These are phyloP conservation scores for Darevskia mixta DNA, from an alignment of 2,797 vertebrate genomes.

Conservation along the genomic window DNA sequence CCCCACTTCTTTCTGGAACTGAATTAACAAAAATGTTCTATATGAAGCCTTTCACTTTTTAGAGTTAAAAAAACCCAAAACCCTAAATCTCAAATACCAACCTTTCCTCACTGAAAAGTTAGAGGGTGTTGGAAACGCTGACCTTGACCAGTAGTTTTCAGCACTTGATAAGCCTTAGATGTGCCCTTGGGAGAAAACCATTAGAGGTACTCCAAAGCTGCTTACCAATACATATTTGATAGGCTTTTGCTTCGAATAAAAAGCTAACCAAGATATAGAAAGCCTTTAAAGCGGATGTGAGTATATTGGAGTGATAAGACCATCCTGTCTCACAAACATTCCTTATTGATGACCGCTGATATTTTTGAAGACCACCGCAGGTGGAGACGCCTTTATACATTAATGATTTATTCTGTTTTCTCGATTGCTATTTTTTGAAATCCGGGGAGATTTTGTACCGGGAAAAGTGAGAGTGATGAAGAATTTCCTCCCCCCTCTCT, in stretches of 20 bases:
- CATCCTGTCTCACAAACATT: constrained; percentile 28
- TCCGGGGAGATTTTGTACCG: neutral
- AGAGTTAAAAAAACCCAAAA: neutral
- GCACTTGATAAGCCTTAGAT: neutral
- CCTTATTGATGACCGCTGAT: neutral
- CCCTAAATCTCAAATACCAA: neutral
- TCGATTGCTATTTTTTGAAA: neutral
- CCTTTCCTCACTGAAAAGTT: neutral
- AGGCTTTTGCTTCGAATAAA: neutral
- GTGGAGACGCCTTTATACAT: neutral
- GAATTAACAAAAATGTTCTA: neutral
- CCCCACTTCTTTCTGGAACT: neutral
- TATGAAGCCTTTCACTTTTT: too few species aligned
- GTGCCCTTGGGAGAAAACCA: neutral
- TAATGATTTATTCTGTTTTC: constrained; percentile 30
- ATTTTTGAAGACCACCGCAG: constrained; percentile 31
- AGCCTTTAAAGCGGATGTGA: constrained; percentile 18
- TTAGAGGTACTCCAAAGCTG: neutral
- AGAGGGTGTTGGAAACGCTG: constrained; percentile 1
- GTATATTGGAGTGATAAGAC: neutral
- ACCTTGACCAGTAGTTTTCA: neutral
- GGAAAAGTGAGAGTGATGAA: neutral
- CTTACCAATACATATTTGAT: constrained; percentile 29
- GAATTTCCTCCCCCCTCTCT: neutral
- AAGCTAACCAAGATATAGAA: constrained; percentile 11